Conservation (phyloP, 2,888 invertebrate species). For the Thera obeliscata region DNA sequence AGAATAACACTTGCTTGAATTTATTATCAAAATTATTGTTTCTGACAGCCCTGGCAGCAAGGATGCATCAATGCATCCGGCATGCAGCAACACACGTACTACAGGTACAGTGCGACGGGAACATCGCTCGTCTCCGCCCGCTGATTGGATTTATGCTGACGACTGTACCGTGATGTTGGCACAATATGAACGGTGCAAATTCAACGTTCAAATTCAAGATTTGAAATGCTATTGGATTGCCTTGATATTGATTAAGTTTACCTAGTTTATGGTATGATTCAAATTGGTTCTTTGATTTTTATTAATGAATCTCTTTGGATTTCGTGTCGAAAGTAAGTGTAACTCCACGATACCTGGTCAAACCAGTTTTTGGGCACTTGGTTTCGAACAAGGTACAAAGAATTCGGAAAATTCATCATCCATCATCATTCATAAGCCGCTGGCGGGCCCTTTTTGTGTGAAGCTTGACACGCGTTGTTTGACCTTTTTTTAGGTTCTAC, state of each 20-base stretch:
- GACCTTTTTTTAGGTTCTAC: too few relatives aligned
- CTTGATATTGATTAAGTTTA: constrained; percentile 1
- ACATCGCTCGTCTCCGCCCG: constrained; percentile 54
- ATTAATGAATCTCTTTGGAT: too few relatives aligned
- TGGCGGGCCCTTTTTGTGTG: too few relatives aligned
- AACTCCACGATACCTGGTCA: too few relatives aligned
- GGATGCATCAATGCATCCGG: constrained; percentile 72
- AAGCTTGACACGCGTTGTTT: too few relatives aligned
- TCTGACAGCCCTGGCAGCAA: constrained; percentile 56
- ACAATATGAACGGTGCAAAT: constrained; percentile 41
- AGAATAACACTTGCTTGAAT: too few relatives aligned
- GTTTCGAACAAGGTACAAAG: too few relatives aligned
- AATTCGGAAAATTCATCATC: too few relatives aligned
- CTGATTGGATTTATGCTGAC: constrained; percentile 78
- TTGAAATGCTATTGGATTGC: constrained; percentile 15
- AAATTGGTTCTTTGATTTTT: not conserved
- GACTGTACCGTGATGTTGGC: constrained; percentile 40
- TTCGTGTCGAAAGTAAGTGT: too few relatives aligned
- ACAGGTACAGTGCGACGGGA: constrained; percentile 28
- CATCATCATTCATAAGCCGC: too few relatives aligned
- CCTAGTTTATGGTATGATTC: not conserved
- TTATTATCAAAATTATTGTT: not conserved
- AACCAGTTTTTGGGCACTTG: too few relatives aligned
- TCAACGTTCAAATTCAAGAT: constrained; percentile 33
- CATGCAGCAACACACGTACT: constrained; percentile 63